Base-by-base conservation (phyloP, 2,113 vertebrate genomes). In the Lepus americanus region DNA sequence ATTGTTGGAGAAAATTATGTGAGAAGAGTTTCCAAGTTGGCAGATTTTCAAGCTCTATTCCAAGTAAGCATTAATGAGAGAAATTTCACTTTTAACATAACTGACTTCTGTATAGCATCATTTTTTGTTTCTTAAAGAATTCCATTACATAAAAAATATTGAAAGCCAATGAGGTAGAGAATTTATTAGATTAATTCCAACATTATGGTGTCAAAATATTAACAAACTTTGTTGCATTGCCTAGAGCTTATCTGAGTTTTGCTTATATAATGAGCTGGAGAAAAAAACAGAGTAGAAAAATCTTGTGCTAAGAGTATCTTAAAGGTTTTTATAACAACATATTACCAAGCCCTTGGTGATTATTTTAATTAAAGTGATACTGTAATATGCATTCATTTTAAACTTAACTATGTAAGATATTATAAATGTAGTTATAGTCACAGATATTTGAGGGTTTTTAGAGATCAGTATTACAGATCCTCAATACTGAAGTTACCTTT, bases 21-120 rank as follows among this genome's bases (percentile, higher is more conserved):
- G 53, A 81, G 14, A 36, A 92, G 20, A 22, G 19, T 89, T 73
- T 94, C 86, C 87, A 92, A 95, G 82, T 77, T 64, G 95, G 92
- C 87, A 67, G 29, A 0, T 39, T 12, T 81, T 95, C 97, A 94
- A 44, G 29, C n/a, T 77, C 29, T 59, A 12, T n/a, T 88, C 51
- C 12, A 33, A 59, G 44, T 9, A 33, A 59, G 33, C 12, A 53
- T 63, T 51, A 76, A 22, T 66, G 61, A 39, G 67, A 86, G 63
- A 86, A 78, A 9, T 78, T 94, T 88, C 25, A 59, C 22, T 86
- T 59, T 87, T 55, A 64, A 76, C 44, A 29, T 23, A 69, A 31
- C 17, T 69, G 87, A 94, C 90, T 93, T 96, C 72, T 86, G 63
- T 83, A 22, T 80, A 70, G 66, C 76, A 69, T 36, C 7, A 31